These are phyloP conservation scores for Dinoponera quadriceps DNA, from an alignment of 1,140 invertebrate genomes.

Conservation along the genomic window DNA sequence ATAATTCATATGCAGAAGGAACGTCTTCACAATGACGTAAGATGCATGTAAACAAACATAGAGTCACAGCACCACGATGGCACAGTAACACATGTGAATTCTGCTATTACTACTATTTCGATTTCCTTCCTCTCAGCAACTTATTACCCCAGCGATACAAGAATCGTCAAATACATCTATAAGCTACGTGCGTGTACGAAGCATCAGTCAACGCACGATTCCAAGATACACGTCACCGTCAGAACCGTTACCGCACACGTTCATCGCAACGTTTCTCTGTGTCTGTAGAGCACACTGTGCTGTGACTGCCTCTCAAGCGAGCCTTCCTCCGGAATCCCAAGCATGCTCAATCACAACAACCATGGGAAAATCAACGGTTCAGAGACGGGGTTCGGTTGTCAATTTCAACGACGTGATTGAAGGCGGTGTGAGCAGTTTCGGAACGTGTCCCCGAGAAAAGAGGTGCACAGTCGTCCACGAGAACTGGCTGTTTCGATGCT, in stretches of 20 bases:
- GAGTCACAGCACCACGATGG: not conserved
- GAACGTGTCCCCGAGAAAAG: conserved; percentile 60
- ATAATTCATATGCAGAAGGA: conserved; percentile 9
- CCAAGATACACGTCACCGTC: not conserved
- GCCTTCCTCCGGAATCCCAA: conserved; percentile 34
- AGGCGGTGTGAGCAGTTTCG: conserved; percentile 30
- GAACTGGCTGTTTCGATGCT: conserved; percentile 56
- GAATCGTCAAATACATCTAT: not conserved
- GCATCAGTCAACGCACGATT: not conserved
- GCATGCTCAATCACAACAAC: conserved; percentile 18
- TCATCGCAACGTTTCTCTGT: conserved; percentile 28
- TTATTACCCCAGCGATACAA: not conserved
- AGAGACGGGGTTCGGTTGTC: no score
- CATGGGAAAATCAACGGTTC: conserved; percentile 6
- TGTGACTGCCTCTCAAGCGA: not conserved
- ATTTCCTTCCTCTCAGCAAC: not conserved
- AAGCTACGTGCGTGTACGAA: not conserved
- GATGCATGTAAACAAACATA: not conserved
- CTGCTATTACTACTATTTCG: not conserved
- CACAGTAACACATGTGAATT: not conserved
- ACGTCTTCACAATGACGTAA: conserved; percentile 2
- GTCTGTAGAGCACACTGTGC: not conserved
- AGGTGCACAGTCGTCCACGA: conserved; percentile 51
- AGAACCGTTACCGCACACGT: conserved; percentile 21
- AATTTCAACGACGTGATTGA: conserved; percentile 5